Evolutionary conservation across 2,888 invertebrate genomes (phyloP).

Genomic region (Tiphia femorata): DNA sequence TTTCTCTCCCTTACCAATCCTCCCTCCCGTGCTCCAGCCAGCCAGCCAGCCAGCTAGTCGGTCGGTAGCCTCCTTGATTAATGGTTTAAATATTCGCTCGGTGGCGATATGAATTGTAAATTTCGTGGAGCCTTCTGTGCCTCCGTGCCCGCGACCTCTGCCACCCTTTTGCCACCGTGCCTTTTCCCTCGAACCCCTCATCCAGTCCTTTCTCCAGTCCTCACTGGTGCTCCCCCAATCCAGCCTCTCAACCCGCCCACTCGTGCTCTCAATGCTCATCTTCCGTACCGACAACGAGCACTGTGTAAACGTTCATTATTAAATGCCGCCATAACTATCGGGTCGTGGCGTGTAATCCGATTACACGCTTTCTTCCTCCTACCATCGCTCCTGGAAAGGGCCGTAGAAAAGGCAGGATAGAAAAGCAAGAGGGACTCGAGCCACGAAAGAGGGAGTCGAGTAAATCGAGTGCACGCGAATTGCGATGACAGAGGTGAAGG

Average conservation of each 20-base stretch:
- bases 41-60: too few relatives aligned
- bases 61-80: constrained; percentile 56
- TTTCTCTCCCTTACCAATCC: too few relatives aligned
- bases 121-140: constrained; percentile 40
- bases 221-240: not conserved
- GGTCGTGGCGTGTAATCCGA: constrained; percentile 22
- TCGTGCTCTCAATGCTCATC: not conserved
- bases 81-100: constrained; percentile 60
- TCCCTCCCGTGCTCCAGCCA: constrained; percentile 3
- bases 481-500: too few relatives aligned
- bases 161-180: constrained; percentile 1
- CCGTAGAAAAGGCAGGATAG: too few relatives aligned
- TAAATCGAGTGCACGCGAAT: too few relatives aligned
- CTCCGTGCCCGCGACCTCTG: constrained; percentile 5
- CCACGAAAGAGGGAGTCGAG: too few relatives aligned
- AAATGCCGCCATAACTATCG: constrained; percentile 33
- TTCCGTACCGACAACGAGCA: constrained; percentile 17
- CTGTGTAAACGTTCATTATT: constrained; percentile 48
- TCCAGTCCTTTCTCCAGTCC: not conserved
- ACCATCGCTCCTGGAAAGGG: too few relatives aligned
- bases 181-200: constrained; percentile 5
- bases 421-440: too few relatives aligned
- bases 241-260: too few relatives aligned
- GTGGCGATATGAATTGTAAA: constrained; percentile 63
- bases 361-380: constrained; percentile 21